Evolutionary conservation across 2,888 invertebrate genomes (phyloP).

Genomic region (Nomada fabriciana): DNA sequence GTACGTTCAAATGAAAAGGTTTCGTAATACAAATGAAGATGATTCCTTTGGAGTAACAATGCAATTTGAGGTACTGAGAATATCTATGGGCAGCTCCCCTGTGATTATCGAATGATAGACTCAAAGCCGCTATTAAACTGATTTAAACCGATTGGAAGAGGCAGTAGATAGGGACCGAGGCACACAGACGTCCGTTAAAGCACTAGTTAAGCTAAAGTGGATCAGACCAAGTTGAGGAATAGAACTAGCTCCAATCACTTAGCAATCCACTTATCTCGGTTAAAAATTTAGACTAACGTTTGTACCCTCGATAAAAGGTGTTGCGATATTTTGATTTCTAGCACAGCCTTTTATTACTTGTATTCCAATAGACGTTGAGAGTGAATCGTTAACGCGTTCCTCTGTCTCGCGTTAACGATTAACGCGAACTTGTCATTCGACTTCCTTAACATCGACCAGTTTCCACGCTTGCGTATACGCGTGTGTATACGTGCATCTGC

Average conservation of each 20-base stretch:
- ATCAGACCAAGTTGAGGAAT: constrained; percentile 32
- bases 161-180: constrained; percentile 11
- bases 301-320: background rate
- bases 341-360: too few relatives aligned
- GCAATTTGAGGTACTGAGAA: too few relatives aligned
- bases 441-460: constrained; percentile 4
- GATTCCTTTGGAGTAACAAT: background rate
- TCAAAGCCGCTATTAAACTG: constrained; percentile 12
- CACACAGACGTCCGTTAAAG: constrained; percentile 18
- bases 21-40: background rate
- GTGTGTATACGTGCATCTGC: background rate
- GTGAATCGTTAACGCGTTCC: constrained; percentile 26
- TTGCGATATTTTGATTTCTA: background rate
- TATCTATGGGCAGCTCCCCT: background rate
- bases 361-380: background rate
- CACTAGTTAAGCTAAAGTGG: constrained; percentile 42
- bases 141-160: constrained; percentile 18
- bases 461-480: background rate
- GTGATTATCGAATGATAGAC: constrained; percentile 27
- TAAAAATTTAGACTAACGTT: constrained; percentile 5
- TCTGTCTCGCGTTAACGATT: too few relatives aligned
- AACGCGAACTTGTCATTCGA: constrained; percentile 30
- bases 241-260: constrained; percentile 1
- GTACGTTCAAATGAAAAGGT: too few relatives aligned
- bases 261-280: constrained; percentile 17